Conservation (phyloP, 2,797 vertebrate genomes). For the Chaetophractus vellerosus region DNA sequence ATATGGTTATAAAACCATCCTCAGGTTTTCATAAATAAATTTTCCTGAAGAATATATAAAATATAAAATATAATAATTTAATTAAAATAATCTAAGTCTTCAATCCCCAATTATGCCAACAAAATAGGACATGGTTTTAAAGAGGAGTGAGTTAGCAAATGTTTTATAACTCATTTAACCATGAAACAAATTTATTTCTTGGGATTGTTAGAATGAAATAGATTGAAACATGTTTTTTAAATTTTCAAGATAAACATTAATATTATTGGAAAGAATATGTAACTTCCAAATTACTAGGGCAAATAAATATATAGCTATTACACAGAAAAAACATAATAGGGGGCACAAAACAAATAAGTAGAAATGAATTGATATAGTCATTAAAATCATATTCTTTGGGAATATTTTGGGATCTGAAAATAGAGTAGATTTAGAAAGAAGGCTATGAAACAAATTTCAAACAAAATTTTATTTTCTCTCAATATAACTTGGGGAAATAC, state of each 20-base stretch:
- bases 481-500: neutral
- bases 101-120: neutral
- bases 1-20: neutral
- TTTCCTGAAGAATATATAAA: no score
- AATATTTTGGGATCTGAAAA: neutral
- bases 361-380: neutral
- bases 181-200: neutral
- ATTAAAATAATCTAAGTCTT: neutral
- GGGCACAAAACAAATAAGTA: neutral
- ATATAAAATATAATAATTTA: no score
- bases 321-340: neutral
- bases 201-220: neutral
- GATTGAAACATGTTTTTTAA: neutral
- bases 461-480: constrained; percentile 24
- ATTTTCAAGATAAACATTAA: neutral
- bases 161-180: neutral
- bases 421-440: neutral
- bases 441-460: neutral
- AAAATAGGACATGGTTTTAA: neutral
- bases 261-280: neutral
- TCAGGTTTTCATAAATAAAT: no score
- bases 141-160: neutral
- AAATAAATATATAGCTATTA: neutral
- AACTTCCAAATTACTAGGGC: neutral
- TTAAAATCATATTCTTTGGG: neutral